A percentile compares a stretch with the other conserved stretches of the same genome.
Conservation (phyloP, 2,888 invertebrate species). For the Caenorhabditis plicata region DNA sequence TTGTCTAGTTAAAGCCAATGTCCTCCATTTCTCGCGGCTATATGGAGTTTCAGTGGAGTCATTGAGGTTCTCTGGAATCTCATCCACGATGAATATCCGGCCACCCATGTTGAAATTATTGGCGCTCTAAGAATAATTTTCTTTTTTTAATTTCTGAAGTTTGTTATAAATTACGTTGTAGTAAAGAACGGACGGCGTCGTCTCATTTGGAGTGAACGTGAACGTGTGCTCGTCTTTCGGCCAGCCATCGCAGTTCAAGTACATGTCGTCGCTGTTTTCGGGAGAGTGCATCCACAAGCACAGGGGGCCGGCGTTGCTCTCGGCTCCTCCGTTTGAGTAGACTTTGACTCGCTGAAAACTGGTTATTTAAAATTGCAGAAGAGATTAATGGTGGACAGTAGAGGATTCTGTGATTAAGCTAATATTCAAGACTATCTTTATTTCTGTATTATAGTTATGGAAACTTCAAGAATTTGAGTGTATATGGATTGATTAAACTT, state of each 20-base stretch:
- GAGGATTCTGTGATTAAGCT: too few relatives aligned
- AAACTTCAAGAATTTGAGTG: too few relatives aligned
- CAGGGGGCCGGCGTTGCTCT: slow-evolving; percentile 75
- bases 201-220: slow-evolving; percentile 79
- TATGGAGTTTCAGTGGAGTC: slow-evolving; percentile 54
- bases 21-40: slow-evolving; percentile 48
- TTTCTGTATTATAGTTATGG: too few relatives aligned
- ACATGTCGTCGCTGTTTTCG: slow-evolving; percentile 61
- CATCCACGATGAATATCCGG: slow-evolving; percentile 86
- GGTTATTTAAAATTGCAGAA: neutral
- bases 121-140: slow-evolving; percentile 75
- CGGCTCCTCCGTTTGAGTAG: slow-evolving; percentile 25
- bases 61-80: slow-evolving; percentile 52
- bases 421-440: too few relatives aligned
- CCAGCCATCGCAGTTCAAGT: slow-evolving; percentile 71
- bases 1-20: slow-evolving; percentile 20
- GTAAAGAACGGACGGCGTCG: slow-evolving; percentile 83
- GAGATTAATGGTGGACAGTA: too few relatives aligned
- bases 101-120: slow-evolving; percentile 92
- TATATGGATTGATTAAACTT: too few relatives aligned
- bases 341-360: slow-evolving; percentile 42
- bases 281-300: slow-evolving; percentile 75
- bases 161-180: slow-evolving; percentile 64
- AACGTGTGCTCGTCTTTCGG: slow-evolving; percentile 37
- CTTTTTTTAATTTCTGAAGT: neutral